Base-by-base conservation (phyloP, 2,113 vertebrate genomes). In the Machaerirhynchus nigripectus region DNA sequence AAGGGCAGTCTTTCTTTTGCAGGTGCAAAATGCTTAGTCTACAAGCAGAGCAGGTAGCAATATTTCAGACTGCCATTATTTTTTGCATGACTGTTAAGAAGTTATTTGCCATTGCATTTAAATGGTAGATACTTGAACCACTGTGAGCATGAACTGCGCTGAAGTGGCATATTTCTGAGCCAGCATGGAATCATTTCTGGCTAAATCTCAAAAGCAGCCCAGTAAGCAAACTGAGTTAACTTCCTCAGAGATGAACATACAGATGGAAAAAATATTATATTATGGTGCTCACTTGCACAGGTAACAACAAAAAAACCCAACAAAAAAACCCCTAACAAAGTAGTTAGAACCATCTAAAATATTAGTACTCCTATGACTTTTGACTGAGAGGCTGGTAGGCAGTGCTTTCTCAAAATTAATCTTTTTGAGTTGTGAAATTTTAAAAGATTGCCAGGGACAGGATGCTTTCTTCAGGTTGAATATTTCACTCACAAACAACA, bases 61-160 rank as follows among this genome's bases (percentile, higher is more conserved):
- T 74, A 80, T 73, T 93, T 90, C 50, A 86, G 47, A 63, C 1
- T n/a, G 33, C 15, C 11, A 52, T 50, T 42, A 35, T 68, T 89
- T 89, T 55, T 90, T 67, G 33, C 50, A 26, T 18, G 11, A 42
- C 47, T 55, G 9, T 39, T 65, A 80, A 77, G 59, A 57, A 33
- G 27, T 70, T 63, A 86, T 88, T 88, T 89, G 59, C 42, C 53
- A 77, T 44, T 77, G n/a, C 19, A 70, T 67, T 86, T 67, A 83
- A 80, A 85, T 15, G 16, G 63, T 8, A 88, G 63, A 33, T 76
- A 24, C 61, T 65, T 27, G 79, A 92, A 50, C 67, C 1, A 1
- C 46, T 61, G 37, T 49, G 53, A 59, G 12, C 23, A 82, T 28
- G 56, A 85, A 61, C 4, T 1, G 28, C 0, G 0, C 46, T 86